Base-by-base conservation (phyloP, 2,888 invertebrate genomes). In the Ptychoptera contaminata region DNA sequence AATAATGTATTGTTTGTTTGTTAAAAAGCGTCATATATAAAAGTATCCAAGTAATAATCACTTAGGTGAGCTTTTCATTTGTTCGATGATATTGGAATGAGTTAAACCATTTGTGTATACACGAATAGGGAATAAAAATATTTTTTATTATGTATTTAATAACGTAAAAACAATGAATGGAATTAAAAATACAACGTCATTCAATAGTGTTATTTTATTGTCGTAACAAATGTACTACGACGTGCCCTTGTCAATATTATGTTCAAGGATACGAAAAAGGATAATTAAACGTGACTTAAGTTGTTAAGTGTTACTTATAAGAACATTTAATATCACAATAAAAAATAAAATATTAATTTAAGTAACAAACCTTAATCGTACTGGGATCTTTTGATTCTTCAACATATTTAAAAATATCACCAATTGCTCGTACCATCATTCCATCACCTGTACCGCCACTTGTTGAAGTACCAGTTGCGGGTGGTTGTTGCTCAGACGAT, bases 381-480 rank as follows among this genome's bases (percentile, higher is more conserved):
- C 53, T 56, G 0, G 58, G 57, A 23, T 60, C 54, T 12, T 57
- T 58, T 3, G 61, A 57, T 37, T 58, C 52, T 50, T 65, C 67
- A 14, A 66, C 58, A 43, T 63, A 54, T 10, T 57, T 57, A 46
- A 65, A 66, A 37, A 66, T 67, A 45, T 66, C 67, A 50, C 66
- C 64, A 31, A 66, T 63, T 30, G 65, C 67, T 3, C 65, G 56
- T 31, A 67, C 66, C 66, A 66, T 66, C 8, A 66, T 48, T 1
- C 66, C 66, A 47, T 60, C 64, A 16, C 65, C 62, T 54, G 59
- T 58, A 0, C 54, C 55, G 45, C 59, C 58, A 8, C 50, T 43
- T 12, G 48, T 46, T n/a, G 44, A 47, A 8, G 45, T 43, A 35
- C 45, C 31, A 35, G 49, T 41, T 40, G 52, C 53, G 39, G 51